Evolutionary conservation across 2,797 vertebrate species (phyloP), one percentile per base, ranked within the genome.

Genomic region (Hippocampus kuda): DNA sequence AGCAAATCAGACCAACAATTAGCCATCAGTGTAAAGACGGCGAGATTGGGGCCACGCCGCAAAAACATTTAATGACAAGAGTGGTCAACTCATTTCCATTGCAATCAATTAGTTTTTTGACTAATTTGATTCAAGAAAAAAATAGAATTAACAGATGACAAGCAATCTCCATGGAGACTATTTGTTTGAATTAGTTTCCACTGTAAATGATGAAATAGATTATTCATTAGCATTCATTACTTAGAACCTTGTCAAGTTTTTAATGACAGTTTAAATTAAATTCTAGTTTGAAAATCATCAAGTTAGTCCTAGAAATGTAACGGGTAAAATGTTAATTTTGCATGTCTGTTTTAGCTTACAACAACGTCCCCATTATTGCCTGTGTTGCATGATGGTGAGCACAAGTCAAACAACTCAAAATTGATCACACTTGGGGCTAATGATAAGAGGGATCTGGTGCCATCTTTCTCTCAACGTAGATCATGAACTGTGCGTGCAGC

Each of bases 81-180:
- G 80, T 86, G 84, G 87, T 89, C 85, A 88, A 83, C 81, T 88
- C 70, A 88, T 91, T 89, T 87, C 80, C 83, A 84, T 86, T 85
- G 85, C 70, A 87, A 85, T 87, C 82, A 89, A 88, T 90, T 89
- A 87, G 74, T 78, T 66, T 64, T 66, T 57, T 51, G 73, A 66
- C 71, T 88, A 86, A 90, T 85, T 84, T 81, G 75, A 84, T 88
- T 72, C 56, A 81, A 79, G 70, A 73, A 70, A 85, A 72, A n/a
- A 73, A 84, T 75, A 22, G 76, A 82, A 69, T 82, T 79, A 75
- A 76, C 76, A 61, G 69, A 49, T 75, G 73, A 76, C 71, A 71
- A 75, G 59, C 66, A 68, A 68, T 73, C 66, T 81, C 78, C 74
- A 70, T 76, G 68, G 80, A 82, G 67, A 72, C 26, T 69, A 75